Base-by-base conservation (phyloP, 1,140 invertebrate species). In the Drosophila sp. region DNA sequence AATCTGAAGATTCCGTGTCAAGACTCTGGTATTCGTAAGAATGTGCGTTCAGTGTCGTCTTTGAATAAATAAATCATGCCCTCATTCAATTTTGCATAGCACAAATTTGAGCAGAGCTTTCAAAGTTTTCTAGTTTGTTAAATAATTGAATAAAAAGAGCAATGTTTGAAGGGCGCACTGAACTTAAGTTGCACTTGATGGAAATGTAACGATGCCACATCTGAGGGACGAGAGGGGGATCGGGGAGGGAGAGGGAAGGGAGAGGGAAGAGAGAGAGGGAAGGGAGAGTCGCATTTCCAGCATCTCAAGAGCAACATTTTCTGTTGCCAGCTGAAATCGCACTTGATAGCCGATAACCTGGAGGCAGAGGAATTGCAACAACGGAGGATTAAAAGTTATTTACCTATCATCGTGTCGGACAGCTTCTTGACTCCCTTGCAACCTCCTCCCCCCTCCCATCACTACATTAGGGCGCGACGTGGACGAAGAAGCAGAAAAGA, bases 381-480 rank as follows among this genome's bases (percentile, higher is more conserved):
- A 4, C 36, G 36, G 6, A 7, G 16, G 1, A 36, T 57, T 64
- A 43, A 51, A 56, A 65, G 4, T 57, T 50, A 64, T 71, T 71
- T 71, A 71, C 61, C 67, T 71, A 71, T 65, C 53, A 71, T 56
- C 51, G 41, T 41, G 59, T 71, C 50, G 51, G n/a, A 63, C 50
- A 38, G 50, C 58, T 63, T 32, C 45, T 21, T 21, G 38, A 36
- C 56, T 41, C 40, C 34, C 65, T 69, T n/a, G n/a, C n/a, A n/a
- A n/a, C n/a, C n/a, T n/a, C n/a, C n/a, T n/a, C n/a, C n/a, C n/a
- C n/a, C n/a, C n/a, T n/a, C n/a, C n/a, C n/a, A n/a, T n/a, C n/a
- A n/a, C n/a, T n/a, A n/a, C 65, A 59, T 69, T 69, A 61, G 51
- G 50, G 43, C 61, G 51, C 43, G 58, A 61, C 13, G 41, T 38